Evolutionary conservation across 2,797 vertebrate species (phyloP), one percentile per base, ranked within the genome.

Genomic region (Argya squamiceps): DNA sequence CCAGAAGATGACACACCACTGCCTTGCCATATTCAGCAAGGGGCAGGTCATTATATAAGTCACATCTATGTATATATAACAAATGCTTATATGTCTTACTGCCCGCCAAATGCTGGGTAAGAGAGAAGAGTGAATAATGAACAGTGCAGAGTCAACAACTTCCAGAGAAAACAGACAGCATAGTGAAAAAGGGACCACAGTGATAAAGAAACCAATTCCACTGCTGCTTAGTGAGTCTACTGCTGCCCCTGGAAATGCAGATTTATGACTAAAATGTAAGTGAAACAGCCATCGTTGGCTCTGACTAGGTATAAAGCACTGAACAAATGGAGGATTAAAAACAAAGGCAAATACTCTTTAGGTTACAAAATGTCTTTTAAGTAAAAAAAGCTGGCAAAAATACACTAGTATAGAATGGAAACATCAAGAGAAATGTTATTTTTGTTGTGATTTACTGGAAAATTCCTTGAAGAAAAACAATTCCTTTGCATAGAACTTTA

Each of bases 381-480:
- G 76, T 83, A 74, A 75, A 77, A 84, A 79, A 79, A 77, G n/a
- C 11, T 93, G 89, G 84, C 84, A 93, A 89, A 96, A 83, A 44
- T 50, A 41, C 1, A 0, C 23, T 68, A n/a, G 30, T 91, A 43
- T 89, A 88, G 47, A 84, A 89, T 92, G 79, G 79, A 92, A 95
- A 92, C 12, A 47, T 81, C 58, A 93, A 85, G 84, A 89, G 21
- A 92, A 94, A 86, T 89, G 30, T 30, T 95, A 78, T 83, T 94
- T 93, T 92, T 84, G 19, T 75, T 43, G 21, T 6, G 4, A 92
- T 92, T 88, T 92, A 68, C 64, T 91, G 82, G 82, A 94, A 94
- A 89, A 80, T 23, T 81, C 75, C 79, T 94, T 78, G 43, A 93
- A 95, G 79, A 91, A 88, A 91, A 94, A 64, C 64, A 96, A 69